phyloP scores from a whole-genome alignment of 23 tunicate genomes.

The Diplosoma virens region DNA sequence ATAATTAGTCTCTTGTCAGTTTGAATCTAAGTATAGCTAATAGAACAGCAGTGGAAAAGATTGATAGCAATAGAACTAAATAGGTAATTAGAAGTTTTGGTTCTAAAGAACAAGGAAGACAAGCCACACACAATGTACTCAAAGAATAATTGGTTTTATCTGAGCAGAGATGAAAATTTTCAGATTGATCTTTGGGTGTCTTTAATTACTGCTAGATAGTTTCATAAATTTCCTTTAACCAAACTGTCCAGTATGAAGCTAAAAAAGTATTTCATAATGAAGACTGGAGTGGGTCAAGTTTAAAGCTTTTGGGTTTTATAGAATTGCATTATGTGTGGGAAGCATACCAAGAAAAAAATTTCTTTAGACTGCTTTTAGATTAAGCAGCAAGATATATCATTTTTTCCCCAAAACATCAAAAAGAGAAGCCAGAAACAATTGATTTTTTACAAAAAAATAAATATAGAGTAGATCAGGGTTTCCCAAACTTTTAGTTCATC shows the following conservation, averaged over 20 bases:
- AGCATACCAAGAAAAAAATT: too few relatives aligned
- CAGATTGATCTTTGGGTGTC: neutral
- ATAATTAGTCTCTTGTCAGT: too few relatives aligned
- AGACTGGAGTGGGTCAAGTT: neutral
- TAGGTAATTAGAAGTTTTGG: neutral
- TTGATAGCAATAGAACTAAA: neutral
- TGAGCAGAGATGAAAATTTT: neutral
- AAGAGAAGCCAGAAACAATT: neutral
- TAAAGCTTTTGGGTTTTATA: too few relatives aligned
- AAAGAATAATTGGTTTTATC: neutral
- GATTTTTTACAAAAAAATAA: neutral
- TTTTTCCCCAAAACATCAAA: too few relatives aligned
- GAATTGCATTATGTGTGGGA: too few relatives aligned
- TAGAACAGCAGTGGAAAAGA: neutral
- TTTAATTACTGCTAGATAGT: neutral
- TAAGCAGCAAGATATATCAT: too few relatives aligned
- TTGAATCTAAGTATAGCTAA: neutral
- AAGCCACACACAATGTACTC: neutral
- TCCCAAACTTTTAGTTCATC: too few relatives aligned
- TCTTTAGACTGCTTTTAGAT: too few relatives aligned
- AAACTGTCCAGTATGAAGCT: too few relatives aligned
- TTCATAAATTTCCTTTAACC: neutral
- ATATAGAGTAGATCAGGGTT: neutral
- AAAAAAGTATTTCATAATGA: neutral
- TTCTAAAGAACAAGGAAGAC: neutral